Base-by-base conservation (phyloP, 1,140 invertebrate species). In the Oncopodura yosiiana region DNA sequence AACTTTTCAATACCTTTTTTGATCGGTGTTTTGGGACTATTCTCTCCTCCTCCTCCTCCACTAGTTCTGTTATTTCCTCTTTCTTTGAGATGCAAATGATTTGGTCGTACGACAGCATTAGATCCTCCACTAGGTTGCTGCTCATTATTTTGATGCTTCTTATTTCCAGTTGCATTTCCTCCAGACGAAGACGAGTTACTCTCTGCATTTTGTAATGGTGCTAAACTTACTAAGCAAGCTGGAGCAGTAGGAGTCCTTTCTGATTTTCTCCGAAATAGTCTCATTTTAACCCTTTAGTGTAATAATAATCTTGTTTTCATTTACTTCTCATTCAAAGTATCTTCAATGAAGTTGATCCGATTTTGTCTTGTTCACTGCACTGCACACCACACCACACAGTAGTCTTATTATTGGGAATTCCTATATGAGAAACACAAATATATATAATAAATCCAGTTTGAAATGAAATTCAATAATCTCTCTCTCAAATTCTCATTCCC, bases 251-350 rank as follows among this genome's bases (percentile, higher is more conserved):
- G 3, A 36, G 42, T 37, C 32, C 58, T 44, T 5, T 63, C 62
- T 9, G 58, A 51, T 48, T 63, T 63, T 16, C 55, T 5, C 1
- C 62, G 58, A 56, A 63, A 63, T 1, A 63, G 53, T 41, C 62
- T 42, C 62, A 63, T 63, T 2, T 29, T 62, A 9, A 43, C 30
- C 23, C 21, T 49, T 18, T 36, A 32, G 45, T 11, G 21, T 9
- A 16, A n/a, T 36, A 3, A 21, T 38, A n/a, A 16, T 27, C 18
- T 38, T 27, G 16, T 23, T 14, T 26, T 51, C 38, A 11, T n/a
- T 27, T 41, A 39, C 26, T 24, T 9, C 21, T 23, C 16, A 39
- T 27, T 26, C n/a, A 9, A 19, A 5, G 8, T 41, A 18, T 12
- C 24, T n/a, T 51, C 14, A 16, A 41, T 3, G 5, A 42, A 29